Base-by-base conservation (phyloP, 1,140 invertebrate species). In the Lucilia sericata region DNA sequence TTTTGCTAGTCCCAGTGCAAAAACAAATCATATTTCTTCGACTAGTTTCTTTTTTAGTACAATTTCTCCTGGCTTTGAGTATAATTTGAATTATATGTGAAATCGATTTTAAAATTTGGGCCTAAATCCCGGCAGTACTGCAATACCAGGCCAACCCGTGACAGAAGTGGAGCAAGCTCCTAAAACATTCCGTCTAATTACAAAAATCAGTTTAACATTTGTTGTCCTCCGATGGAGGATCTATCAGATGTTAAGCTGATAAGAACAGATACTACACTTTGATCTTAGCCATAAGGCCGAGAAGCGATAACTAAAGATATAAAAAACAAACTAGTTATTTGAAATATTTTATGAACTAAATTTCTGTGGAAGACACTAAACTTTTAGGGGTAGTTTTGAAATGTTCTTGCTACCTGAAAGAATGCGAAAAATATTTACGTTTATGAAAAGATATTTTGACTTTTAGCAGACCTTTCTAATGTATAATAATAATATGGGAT, bases 161-260 rank as follows among this genome's bases (percentile, higher is more conserved):
- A 91, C 87, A 88, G 90, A 90, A 88, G 87, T 88, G 91, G 91
- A 93, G 93, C 92, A 93, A 87, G 88, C 88, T 86, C 91, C 90
- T 89, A 51, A 88, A 82, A 87, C 75, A 70, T 78, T 78, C 75
- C 36, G 75, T 78, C 75, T 19, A 47, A 30, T 89, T 91, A 86
- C 91, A 93, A 93, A 93, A 93, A 93, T 91, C 91, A 92, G 91
- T 90, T 92, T 92, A 92, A 93, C 92, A 92, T 92, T 91, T 92
- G 91, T 87, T 87, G 91, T 89, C 89, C 88, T 91, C 89, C 92
- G 85, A 92, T 93, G 91, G 89, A 88, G 88, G 90, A 90, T 91
- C 92, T 93, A 93, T 92, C 93, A 93, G 93, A 93, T 93, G 92
- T 93, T 93, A 93, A 94, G 92, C 93, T 93, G 92, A 93, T 93